A percentile compares a stretch with the other conserved stretches of the same genome.
These are phyloP conservation scores for Lasaia peninsularis DNA, from an alignment of 1,140 invertebrate species.

Conservation along the genomic window DNA sequence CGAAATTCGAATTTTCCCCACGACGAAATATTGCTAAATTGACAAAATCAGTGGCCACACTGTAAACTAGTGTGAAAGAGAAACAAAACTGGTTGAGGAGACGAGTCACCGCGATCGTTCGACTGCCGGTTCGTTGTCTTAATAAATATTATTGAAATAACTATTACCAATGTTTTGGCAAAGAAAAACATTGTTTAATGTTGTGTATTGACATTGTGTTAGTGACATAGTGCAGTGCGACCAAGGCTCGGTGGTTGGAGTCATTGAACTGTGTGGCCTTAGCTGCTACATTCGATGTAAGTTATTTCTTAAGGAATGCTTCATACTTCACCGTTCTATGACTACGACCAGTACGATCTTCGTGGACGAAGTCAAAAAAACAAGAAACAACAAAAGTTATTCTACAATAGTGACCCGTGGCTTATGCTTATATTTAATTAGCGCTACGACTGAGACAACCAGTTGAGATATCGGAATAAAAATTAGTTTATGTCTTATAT, in stretches of 20 bases:
- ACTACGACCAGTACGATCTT: too few relatives aligned
- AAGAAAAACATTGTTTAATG: conserved; percentile 10
- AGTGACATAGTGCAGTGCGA: conserved; percentile 17
- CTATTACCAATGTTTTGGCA: conserved; percentile 36
- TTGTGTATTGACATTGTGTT: background rate
- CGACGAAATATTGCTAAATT: background rate
- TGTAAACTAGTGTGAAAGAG: conserved; percentile 44
- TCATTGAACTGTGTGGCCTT: conserved; percentile 47
- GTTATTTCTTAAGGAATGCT: conserved; percentile 8
- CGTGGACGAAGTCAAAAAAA: too few relatives aligned
- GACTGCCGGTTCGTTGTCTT: conserved; percentile 43
- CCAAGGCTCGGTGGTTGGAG: conserved; percentile 37
- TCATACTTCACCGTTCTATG: too few relatives aligned
- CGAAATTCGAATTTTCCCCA: background rate
- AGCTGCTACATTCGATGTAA: conserved; percentile 14
- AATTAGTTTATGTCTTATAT: too few relatives aligned
- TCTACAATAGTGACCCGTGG: too few relatives aligned
- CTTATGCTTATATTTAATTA: too few relatives aligned
- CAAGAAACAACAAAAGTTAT: too few relatives aligned
- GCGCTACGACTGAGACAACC: too few relatives aligned
- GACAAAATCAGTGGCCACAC: conserved; percentile 39
- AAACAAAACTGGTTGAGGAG: conserved; percentile 52
- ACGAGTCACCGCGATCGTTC: conserved; percentile 44
- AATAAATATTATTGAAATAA: conserved; percentile 44
- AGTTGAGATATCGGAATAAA: too few relatives aligned